A percentile compares a stretch with the other conserved stretches of the same genome.
These are phyloP conservation scores for Erebia palarica DNA, from an alignment of 2,888 invertebrate genomes.

Conservation along the genomic window DNA sequence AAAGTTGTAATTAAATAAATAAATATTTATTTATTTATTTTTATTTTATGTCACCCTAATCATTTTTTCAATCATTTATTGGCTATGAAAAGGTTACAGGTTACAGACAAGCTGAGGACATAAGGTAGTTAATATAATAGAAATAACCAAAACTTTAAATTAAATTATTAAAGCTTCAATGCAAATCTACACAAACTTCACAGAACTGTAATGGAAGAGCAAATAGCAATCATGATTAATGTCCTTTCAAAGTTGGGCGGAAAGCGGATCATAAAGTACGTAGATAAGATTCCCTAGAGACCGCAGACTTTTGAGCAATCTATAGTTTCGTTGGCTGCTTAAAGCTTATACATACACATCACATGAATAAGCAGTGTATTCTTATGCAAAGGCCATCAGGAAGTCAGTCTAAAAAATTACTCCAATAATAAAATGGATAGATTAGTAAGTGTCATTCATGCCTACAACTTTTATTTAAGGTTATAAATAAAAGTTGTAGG, in stretches of 20 bases:
- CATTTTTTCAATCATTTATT: no score
- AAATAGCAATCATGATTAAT: conserved; percentile 39
- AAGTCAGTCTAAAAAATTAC: background rate
- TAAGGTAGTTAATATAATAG: no score
- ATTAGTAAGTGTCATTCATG: no score
- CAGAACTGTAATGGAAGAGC: conserved; percentile 29
- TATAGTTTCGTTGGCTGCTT: background rate
- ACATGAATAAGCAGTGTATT: no score
- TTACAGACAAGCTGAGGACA: no score
- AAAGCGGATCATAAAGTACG: conserved; percentile 15
- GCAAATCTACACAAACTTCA: conserved; percentile 21
- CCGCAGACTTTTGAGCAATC: background rate
- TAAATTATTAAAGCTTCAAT: conserved; percentile 17
- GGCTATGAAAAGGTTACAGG: no score
- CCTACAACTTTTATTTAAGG: no score
- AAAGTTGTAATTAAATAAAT: no score
- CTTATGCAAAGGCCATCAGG: background rate
- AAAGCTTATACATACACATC: no score
- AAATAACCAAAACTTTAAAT: conserved; percentile 13
- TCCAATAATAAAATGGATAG: background rate
- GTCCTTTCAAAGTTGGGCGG: conserved; percentile 28
- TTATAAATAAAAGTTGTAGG: no score
- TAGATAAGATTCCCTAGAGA: background rate
- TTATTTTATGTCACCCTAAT: no score
- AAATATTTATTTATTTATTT: no score